Percentiles rank a stretch among this genome's conserved stretches.
These are phyloP conservation scores for Latrodectus geometricus DNA, from an alignment of 1,140 invertebrate species.

Conservation along the genomic window DNA sequence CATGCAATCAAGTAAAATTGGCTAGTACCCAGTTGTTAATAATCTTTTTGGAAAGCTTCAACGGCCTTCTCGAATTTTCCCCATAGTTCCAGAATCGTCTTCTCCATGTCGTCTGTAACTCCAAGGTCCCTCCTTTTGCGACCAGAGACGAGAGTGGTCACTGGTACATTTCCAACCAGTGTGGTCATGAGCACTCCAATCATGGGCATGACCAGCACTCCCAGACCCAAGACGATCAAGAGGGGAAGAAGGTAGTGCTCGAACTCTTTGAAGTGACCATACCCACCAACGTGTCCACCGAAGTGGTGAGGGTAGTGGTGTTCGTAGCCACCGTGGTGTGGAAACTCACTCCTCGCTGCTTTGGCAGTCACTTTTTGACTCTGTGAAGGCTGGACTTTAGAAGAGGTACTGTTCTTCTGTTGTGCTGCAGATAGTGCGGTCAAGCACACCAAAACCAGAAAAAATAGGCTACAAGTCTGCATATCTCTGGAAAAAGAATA, in stretches of 20 bases:
- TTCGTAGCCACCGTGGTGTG: slow-evolving; percentile 8
- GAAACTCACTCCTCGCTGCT: slow-evolving; percentile 24
- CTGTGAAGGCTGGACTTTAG: not conserved
- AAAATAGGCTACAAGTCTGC: too few species aligned
- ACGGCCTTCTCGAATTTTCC: slow-evolving; percentile 29
- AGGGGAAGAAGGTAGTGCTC: slow-evolving; percentile 48
- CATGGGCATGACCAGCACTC: slow-evolving; percentile 54
- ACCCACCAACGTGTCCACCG: not conserved
- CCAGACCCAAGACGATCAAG: slow-evolving; percentile 42
- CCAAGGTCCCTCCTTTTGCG: slow-evolving; percentile 20
- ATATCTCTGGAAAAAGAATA: too few species aligned
- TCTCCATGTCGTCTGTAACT: not conserved
- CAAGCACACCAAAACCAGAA: too few species aligned
- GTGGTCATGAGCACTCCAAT: slow-evolving; percentile 52
- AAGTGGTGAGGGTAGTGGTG: slow-evolving; percentile 46
- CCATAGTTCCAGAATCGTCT: slow-evolving; percentile 26
- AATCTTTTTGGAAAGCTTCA: slow-evolving; percentile 19
- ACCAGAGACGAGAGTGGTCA: slow-evolving; percentile 51
- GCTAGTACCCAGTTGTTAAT: not conserved
- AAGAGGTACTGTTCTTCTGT: not conserved
- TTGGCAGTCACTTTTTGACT: slow-evolving; percentile 29
- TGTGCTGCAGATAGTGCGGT: too few species aligned
- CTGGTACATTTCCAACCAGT: slow-evolving; percentile 48
- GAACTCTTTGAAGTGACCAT: slow-evolving; percentile 48
- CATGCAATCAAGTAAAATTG: not conserved